Evolutionary conservation across 2,797 vertebrate genomes (phyloP), one percentile per base, ranked within the genome.

Genomic region (Acipenser transmontanus): DNA sequence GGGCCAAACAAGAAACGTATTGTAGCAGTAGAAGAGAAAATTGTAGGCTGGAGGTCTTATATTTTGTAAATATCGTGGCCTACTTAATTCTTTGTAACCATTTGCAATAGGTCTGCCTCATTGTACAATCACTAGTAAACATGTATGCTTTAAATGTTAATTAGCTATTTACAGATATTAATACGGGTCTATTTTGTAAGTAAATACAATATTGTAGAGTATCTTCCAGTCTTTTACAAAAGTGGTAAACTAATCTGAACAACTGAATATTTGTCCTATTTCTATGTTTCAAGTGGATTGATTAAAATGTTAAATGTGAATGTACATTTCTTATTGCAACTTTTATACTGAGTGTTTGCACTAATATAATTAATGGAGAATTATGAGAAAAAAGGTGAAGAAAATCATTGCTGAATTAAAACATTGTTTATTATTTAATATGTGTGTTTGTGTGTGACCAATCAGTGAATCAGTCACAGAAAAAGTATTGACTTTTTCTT

Each of bases 311-410:
- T 87, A 78, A 80, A 85, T 85, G 89, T 91, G 89, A 90, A 91
- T 89, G 89, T 91, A 91, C 80, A 85, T 91, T 91, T 91, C 88
- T 88, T 90, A 91, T 83, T 82, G 80, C 82, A 86, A 88, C 84
- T 91, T 91, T 91, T 91, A 84, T 91, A 91, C 87, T 78, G 75
- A 81, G 87, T 91, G 89, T 90, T 89, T 90, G 87, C 89, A 90
- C 89, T 88, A 82, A 70, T 77, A 85, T 83, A 74, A 87, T 87
- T 88, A 89, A 81, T 86, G 82, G 74, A 82, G 78, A 78, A 76
- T 80, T 81, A 81, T 80, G 73, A 80, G 50, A 84, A 84, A 88
- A 88, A 83, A 17, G 17, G 82, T 89, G 89, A 81, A 70, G 70
- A 78, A 79, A 76, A 77, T 65, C 69, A 59, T 62, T 83, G 85